Evolutionary conservation across 2,113 vertebrate genomes (phyloP), one percentile per base, ranked within the genome.

Genomic region (Corvus moneduloides): DNA sequence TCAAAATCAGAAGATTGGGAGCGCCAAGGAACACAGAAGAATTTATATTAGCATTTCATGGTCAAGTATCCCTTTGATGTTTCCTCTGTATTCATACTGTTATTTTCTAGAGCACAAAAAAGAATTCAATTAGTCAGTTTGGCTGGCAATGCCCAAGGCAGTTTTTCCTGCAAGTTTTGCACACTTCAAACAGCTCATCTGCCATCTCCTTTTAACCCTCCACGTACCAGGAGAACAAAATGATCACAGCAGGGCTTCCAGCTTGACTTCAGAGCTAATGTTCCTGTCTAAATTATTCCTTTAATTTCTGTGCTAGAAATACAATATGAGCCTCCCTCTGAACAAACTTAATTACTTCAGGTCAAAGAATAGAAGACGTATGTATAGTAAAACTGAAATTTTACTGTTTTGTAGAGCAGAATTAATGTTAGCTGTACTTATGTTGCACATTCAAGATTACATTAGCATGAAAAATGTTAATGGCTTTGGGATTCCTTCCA

Each of bases 311-410:
- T 58, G 35, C 80, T 84, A 86, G 69, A 92, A 94, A 88, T 83
- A 87, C 68, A 96, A 64, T 73, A 23, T 27, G 43, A 93, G 68
- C 66, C 58, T 94, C 80, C 67, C 87, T 96, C 51, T 58, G 64
- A 93, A 64, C 73, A 94, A 94, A 76, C 90, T 94, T 88, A 95
- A 97, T 96, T 97, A 97, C 88, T 94, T 96, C 78, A 91, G 97
- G 88, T 97, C 94, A 95, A 75, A 93, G 66, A 95, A 74, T 43
- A 68, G 81, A 93, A 84, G 61, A 32, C 16, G 93, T 37, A 26
- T 20, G 54, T 69, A 33, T 22, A 91, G 84, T 71, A 82, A 90
- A 91, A 88, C 75, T 56, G 54, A 58, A 89, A 94, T 81, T 87
- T 88, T 73, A 92, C 80, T 93, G 94, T 77, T 96, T 94, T 96